Base-by-base conservation (phyloP, 2,888 invertebrate genomes). In the Strigamia transsilvanica region DNA sequence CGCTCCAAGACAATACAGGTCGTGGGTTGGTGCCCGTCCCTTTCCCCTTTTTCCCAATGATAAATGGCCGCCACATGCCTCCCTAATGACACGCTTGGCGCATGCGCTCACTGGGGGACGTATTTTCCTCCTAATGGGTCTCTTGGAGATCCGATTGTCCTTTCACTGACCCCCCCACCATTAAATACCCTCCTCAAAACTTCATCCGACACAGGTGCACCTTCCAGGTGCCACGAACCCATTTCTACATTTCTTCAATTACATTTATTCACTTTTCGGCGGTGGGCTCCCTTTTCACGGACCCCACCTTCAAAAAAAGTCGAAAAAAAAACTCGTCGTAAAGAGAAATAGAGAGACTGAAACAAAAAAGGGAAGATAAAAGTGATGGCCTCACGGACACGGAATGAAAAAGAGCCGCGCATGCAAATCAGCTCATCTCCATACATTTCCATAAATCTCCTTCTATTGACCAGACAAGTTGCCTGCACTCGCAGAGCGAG, bases 361-460 rank as follows among this genome's bases (percentile, higher is more conserved):
- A 78, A 78, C 78, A 41, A 78, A 78, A 41, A 34, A 34, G 38
- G 41, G 78, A 41, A 78, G 38, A 41, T 38, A 34, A 34, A 78
- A 78, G n/a, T 78, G 78, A 78, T 78, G 78, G 78, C 78, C 34
- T 42, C 80, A 27, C 80, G 42, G 41, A 41, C 80, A 27, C 38
- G 10, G 42, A 41, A 34, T 41, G 41, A 80, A 34, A 42, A 46
- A 42, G 61, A 18, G 27, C 32, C 21, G 34, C 27, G 80, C 80
- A 80, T 80, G 56, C 80, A 80, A 80, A 80, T 80, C 80, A 80
- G 80, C 80, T 80, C 61, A 80, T 80, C 51, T 80, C 80, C 80
- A 80, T 80, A 80, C 80, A 80, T 80, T 80, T 80, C 80, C 80
- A 80, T 80, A 80, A 80, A 80, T 80, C 80, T 80, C 46, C 46